Evolutionary conservation across 1,140 invertebrate species (phyloP), one percentile per base, ranked within the genome.

Genomic region (Leptinotarsa texana): DNA sequence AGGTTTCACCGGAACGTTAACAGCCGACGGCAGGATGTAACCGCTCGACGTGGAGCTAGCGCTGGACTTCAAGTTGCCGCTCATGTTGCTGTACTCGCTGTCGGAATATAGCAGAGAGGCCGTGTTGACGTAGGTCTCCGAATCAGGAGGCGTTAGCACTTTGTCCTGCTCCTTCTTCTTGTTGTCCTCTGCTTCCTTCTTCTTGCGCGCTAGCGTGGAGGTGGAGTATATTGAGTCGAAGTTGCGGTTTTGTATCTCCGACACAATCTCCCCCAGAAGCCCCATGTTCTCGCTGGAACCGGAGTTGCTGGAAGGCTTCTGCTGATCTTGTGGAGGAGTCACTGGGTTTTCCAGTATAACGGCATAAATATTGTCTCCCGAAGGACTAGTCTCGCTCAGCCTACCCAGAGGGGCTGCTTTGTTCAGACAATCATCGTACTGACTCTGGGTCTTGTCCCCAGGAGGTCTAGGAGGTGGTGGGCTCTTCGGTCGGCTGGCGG

Each of bases 141-240:
- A 72, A 4, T 82, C 82, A 69, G 84, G 79, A 27, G 79, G 84
- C 78, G 75, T 86, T 84, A 83, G 83, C 82, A 75, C 86, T 85
- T 85, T 86, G 24, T 86, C 83, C 80, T 83, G 83, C 47, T 83
- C 83, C 33, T 81, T 80, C 27, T 63, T 77, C 24, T 80, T 76
- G 51, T 82, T 84, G 73, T 87, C 83, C 21, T 85, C 85, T 42
- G 88, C 84, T 74, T 87, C 84, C 74, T 86, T 88, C 79, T 90
- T 91, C 78, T 92, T 92, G 74, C 89, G 87, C 6, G 87, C 86
- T 1, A 93, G 78, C 0, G 91, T 92, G 0, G 91, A 90, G 0
- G 91, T 91, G 1, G 93, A 94, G 81, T 96, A 96, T 72, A 96
- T 95, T 0, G 94, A 95, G 77, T 95, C 93, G 17, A 92, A 91